phyloP scores from a whole-genome alignment of 2,888 invertebrate species.

The Molorchus minor region DNA sequence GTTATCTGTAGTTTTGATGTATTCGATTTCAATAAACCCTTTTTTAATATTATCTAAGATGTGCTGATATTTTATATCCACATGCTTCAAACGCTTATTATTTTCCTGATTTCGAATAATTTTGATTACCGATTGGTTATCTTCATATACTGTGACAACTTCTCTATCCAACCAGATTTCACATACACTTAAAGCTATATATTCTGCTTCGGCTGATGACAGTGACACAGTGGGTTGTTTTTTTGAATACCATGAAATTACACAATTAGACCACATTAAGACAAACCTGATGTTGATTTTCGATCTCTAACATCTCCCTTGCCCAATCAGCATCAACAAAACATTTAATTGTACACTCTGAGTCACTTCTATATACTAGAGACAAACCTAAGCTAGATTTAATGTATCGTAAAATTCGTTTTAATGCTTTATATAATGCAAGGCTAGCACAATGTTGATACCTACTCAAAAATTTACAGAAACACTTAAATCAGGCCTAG shows the following conservation, averaged over 20 bases:
- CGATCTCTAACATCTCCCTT: slow-evolving; percentile 21
- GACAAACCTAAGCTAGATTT: slow-evolving; percentile 14
- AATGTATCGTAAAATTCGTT: slow-evolving; percentile 15
- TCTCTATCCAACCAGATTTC: too few relatives aligned
- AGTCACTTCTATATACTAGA: slow-evolving; percentile 21
- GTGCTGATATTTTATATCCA: slow-evolving; percentile 8
- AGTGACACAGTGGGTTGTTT: too few relatives aligned
- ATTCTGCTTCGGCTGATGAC: slow-evolving; percentile 3
- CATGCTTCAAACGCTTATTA: slow-evolving; percentile 6
- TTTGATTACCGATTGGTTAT: slow-evolving; percentile 11
- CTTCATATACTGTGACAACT: too few relatives aligned
- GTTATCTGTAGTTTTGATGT: slow-evolving; percentile 13
- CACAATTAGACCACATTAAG: slow-evolving; percentile 40
- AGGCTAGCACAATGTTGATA: slow-evolving; percentile 16
- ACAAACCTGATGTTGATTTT: slow-evolving; percentile 41
- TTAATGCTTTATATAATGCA: slow-evolving; percentile 7
- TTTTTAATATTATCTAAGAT: slow-evolving; percentile 16
- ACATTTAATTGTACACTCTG: slow-evolving; percentile 3
- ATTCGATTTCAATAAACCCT: slow-evolving; percentile 5
- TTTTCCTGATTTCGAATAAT: slow-evolving; percentile 15
- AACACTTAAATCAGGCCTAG: slow-evolving; percentile 18
- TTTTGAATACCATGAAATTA: slow-evolving; percentile 42
- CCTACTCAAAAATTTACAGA: slow-evolving; percentile 12
- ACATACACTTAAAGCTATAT: slow-evolving; percentile 1
- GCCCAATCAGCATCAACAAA: slow-evolving; percentile 30